These are phyloP conservation scores for Hirtodrosophila confusa DNA, from an alignment of 2,888 invertebrate genomes.

Conservation along the genomic window DNA sequence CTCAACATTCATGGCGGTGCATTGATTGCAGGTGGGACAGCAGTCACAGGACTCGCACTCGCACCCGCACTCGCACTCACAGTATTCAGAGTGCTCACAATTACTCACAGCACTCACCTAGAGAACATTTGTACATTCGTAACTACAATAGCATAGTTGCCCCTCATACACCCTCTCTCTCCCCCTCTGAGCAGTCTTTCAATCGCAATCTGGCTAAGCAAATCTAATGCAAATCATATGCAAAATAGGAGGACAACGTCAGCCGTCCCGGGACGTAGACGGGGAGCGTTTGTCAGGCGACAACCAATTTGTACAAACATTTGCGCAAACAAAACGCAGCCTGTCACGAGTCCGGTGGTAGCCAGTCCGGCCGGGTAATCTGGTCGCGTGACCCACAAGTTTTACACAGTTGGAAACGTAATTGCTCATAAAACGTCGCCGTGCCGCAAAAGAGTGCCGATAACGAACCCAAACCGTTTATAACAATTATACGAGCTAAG, in stretches of 20 bases:
- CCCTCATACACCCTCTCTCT: not conserved
- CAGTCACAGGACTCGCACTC: conserved; percentile 5
- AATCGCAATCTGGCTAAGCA: conserved; percentile 42
- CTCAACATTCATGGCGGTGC: conserved; percentile 41
- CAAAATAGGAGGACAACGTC: conserved; percentile 33
- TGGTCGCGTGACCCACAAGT: conserved; percentile 62
- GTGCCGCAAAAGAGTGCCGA: conserved; percentile 35
- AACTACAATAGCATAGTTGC: conserved; percentile 14
- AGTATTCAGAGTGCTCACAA: conserved; percentile 8
- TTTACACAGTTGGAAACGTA: conserved; percentile 77
- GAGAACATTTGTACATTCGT: conserved; percentile 35
- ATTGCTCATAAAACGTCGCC: conserved; percentile 73
- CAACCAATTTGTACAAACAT: conserved; percentile 75
- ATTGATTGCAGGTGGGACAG: conserved; percentile 33
- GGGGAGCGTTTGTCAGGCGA: conserved; percentile 51
- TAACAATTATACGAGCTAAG: conserved; percentile 60
- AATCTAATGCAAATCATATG: conserved; percentile 61
- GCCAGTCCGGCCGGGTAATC: not conserved
- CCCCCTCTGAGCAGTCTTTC: conserved; percentile 17
- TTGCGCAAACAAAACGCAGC: conserved; percentile 69
- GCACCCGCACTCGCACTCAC: not conserved
- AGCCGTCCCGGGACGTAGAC: conserved; percentile 1
- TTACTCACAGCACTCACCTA: conserved; percentile 20
- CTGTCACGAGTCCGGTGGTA: conserved; percentile 46
- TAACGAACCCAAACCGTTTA: conserved; percentile 60